Base-by-base conservation (phyloP, 2,888 invertebrate genomes). In the Girardia tigrina region DNA sequence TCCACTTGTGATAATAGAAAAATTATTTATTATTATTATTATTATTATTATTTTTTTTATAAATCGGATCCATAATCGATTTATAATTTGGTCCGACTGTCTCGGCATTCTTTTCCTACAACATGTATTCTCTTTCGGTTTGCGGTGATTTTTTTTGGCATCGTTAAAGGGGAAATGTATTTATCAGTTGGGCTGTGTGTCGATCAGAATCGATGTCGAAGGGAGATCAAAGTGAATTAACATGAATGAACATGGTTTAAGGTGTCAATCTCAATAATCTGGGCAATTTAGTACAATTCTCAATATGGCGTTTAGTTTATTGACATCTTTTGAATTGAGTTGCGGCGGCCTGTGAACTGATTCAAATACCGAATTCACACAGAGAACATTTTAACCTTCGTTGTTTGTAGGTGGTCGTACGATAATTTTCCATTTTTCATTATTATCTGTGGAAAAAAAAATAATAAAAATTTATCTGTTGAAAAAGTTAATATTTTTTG, bases 261-360 rank as follows among this genome's bases (percentile, higher is more conserved):
- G 56, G 56, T 56, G 56, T 56, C 56, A 56, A 56, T 56, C 56
- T 56, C 56, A 56, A 56, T 56, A 56, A 56, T 56, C 56, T 56
- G 56, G 56, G 56, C 56, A 56, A 56, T 36, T 36, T 36, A 36
- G 36, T 16, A 36, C 36, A 36, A 36, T 56, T 56, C 56, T 56
- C 56, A 56, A 20, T n/a, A 56, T 56, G 56, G 56, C 56, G 56
- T 56, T 56, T 56, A 56, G 56, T 56, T 56, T 56, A 56, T 56
- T 56, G 56, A 56, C 56, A 56, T 56, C 56, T 56, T 56, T 56
- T 56, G 56, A 56, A 56, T 56, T 56, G 56, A 56, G 56, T 56
- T 56, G 23, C 56, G 20, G 56, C 56, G n/a, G 56, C 56, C 56
- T n/a, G 23, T 56, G 56, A 56, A 56, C 56, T 56, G 56, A 56